Evolutionary conservation across 92 coral and sea anemone species (phyloP), one percentile per base, ranked within the genome.

Genomic region (Parazoanthus atlanticus): DNA sequence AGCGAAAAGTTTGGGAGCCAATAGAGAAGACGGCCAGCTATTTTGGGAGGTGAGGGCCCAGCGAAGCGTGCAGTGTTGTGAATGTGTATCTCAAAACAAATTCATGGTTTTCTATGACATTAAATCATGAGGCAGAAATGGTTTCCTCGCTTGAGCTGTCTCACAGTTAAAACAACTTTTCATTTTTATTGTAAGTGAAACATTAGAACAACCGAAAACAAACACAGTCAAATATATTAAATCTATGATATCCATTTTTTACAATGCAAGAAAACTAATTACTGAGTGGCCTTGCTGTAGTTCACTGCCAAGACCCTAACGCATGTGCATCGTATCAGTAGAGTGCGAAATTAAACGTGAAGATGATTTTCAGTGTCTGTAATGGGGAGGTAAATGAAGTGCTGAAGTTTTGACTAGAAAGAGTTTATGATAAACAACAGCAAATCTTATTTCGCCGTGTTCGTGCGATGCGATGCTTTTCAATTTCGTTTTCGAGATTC

Each of bases 121-220:
- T 84, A 84, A 84, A 70, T 69, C 87, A 71, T 84, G 41, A 84
- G 40, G 87, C 78, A 52, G 78, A 46, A 43, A 84, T 71, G 34
- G 17, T 74, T 70, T 41, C 52, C 41, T 46, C 78, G 78, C 87
- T 84, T 69, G 87, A 84, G 66, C 77, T 70, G 32, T 21, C 74
- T 46, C 10, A 31, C 2, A 65, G 23, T 34, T n/a, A 70, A 26
- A 71, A 71, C 78, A 84, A 71, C 38, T 29, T 84, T 66, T 84
- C 33, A 8, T 61, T 33, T 38, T 65, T 43, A 83, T 32, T 69
- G 33, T 70, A 40, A 84, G 65, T 29, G 78, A 84, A 84, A 69
- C 30, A 19, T 33, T 9, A 16, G 17, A 33, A 1, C 28, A 49
- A 70, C 36, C 5, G 54, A 69, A 36, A 26, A 84, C 25, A 84